Evolutionary conservation across 2,888 invertebrate species (phyloP).

Genomic region (Argyresthia albistria): DNA sequence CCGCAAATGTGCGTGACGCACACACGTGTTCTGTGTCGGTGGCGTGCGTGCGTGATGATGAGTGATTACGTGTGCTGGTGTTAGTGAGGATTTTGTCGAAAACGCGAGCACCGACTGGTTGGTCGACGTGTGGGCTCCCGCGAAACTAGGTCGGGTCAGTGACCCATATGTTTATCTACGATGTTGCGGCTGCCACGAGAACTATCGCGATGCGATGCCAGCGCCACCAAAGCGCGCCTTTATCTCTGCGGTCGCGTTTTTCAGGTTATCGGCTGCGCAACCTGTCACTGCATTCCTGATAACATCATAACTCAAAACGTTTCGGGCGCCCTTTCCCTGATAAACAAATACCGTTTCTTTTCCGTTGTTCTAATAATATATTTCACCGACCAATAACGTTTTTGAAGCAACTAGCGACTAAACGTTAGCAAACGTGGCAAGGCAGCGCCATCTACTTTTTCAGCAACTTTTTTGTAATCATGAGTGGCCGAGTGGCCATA

Average conservation of each 20-base stretch:
- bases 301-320: neutral
- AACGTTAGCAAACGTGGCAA: too few relatives aligned
- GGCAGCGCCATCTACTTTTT: too few relatives aligned
- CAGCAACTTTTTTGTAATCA: too few relatives aligned
- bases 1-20: neutral
- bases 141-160: slow-evolving; percentile 69
- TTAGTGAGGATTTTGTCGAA: slow-evolving; percentile 39
- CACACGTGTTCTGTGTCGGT: slow-evolving; percentile 9
- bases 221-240: slow-evolving; percentile 2
- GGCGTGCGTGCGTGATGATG: slow-evolving; percentile 24
- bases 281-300: slow-evolving; percentile 42
- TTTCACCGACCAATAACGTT: too few relatives aligned
- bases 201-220: slow-evolving; percentile 16
- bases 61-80: slow-evolving; percentile 23
- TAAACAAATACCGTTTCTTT: too few relatives aligned
- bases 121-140: slow-evolving; percentile 23
- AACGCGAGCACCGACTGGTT: slow-evolving; percentile 37
- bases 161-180: slow-evolving; percentile 71
- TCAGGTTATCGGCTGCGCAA: slow-evolving; percentile 58
- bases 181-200: slow-evolving; percentile 19
- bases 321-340: too few relatives aligned
- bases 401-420: too few relatives aligned
- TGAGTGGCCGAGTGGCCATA: too few relatives aligned
- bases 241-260: slow-evolving; percentile 44
- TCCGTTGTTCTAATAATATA: too few relatives aligned